These are phyloP conservation scores for Diachrysia chrysitis DNA, from an alignment of 2,888 invertebrate genomes.

Conservation along the genomic window DNA sequence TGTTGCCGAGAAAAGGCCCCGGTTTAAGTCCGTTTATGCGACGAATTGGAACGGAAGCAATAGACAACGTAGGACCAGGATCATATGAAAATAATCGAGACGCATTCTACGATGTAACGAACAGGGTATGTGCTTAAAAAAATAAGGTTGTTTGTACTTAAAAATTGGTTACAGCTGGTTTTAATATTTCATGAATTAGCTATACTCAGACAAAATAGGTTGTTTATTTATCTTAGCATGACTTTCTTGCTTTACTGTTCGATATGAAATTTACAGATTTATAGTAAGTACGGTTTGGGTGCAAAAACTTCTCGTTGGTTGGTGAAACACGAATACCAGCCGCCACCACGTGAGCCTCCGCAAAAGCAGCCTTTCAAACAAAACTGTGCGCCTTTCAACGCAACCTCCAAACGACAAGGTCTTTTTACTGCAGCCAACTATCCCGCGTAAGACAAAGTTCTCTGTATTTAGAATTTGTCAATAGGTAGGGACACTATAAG, in stretches of 20 bases:
- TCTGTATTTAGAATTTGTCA: too few relatives aligned
- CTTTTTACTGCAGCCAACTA: conserved; percentile 68
- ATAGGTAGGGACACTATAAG: too few relatives aligned
- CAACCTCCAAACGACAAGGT: conserved; percentile 76
- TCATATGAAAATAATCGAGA: conserved; percentile 71
- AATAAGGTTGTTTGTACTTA: too few relatives aligned
- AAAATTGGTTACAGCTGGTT: too few relatives aligned
- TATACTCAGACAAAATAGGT: too few relatives aligned
- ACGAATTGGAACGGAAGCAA: conserved; percentile 69
- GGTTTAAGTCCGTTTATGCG: conserved; percentile 85
- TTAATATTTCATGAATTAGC: too few relatives aligned
- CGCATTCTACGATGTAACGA: conserved; percentile 77
- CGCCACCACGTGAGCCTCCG: conserved; percentile 72
- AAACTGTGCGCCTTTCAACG: conserved; percentile 84
- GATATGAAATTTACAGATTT: conserved; percentile 64
- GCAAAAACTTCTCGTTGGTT: conserved; percentile 77
- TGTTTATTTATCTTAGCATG: too few relatives aligned
- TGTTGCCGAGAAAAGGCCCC: conserved; percentile 81
- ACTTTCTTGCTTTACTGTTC: too few relatives aligned
- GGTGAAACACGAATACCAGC: conserved; percentile 80
- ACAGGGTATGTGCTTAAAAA: conserved; percentile 71
- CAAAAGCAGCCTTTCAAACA: conserved; percentile 60
- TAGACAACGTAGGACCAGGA: conserved; percentile 75
- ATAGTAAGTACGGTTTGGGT: conserved; percentile 77
- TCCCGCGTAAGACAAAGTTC: conserved; percentile 76